These are phyloP conservation scores for Aporophyla nigra DNA, from an alignment of 2,888 invertebrate species.

Conservation along the genomic window DNA sequence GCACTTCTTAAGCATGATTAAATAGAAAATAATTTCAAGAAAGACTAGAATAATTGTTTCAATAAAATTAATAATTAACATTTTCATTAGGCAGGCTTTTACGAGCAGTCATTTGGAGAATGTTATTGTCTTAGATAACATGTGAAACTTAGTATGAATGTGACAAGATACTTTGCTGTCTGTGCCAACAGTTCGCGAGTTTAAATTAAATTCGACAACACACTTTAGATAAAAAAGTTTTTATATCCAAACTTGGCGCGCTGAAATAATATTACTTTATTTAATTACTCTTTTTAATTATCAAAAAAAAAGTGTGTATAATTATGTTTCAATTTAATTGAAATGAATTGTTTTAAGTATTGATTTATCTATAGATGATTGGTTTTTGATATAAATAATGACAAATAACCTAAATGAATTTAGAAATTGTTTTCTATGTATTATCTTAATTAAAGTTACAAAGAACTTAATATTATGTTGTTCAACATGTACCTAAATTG, in stretches of 20 bases:
- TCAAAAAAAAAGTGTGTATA: no score
- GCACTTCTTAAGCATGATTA: constrained; percentile 2
- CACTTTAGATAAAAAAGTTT: neutral
- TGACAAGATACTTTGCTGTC: neutral
- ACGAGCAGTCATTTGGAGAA: constrained; percentile 11
- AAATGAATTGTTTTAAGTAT: neutral
- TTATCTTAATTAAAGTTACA: neutral
- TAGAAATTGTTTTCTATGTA: neutral
- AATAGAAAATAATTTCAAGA: constrained; percentile 10
- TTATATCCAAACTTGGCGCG: neutral
- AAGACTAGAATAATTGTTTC: neutral
- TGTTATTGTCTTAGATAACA: constrained; percentile 10
- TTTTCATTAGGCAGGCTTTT: constrained; percentile 21
- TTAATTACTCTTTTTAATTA: neutral
- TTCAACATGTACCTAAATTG: neutral
- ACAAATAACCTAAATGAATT: neutral
- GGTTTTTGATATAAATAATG: neutral
- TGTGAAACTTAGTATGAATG: neutral
- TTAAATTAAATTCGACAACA: neutral
- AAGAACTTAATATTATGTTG: neutral
- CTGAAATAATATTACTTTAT: neutral
- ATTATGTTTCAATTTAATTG: neutral
- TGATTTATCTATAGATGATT: neutral
- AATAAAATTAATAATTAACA: constrained; percentile 23
- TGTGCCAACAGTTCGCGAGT: neutral